Evolutionary conservation across 1,140 invertebrate species (phyloP).

Genomic region (Hylyphantes graminicola): DNA sequence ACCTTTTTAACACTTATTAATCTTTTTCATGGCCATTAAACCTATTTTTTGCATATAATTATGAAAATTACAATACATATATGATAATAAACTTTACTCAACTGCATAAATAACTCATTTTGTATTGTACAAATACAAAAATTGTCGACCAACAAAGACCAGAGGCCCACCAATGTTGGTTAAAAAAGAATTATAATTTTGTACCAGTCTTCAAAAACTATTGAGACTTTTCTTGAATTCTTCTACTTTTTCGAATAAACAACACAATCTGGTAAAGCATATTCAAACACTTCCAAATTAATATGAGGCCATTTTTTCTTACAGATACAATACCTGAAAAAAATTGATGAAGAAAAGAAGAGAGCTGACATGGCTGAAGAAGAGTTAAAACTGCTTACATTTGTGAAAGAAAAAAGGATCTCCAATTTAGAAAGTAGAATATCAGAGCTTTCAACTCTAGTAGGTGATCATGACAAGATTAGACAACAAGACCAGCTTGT

Average conservation of each 20-base stretch:
- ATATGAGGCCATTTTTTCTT: neutral
- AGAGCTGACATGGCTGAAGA: slow-evolving; percentile 66
- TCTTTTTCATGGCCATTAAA: too few relatives aligned
- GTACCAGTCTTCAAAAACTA: too few relatives aligned
- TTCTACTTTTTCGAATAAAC: too few relatives aligned
- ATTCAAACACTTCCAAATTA: too few relatives aligned
- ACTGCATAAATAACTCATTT: neutral
- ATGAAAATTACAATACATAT: neutral
- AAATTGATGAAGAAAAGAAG: slow-evolving; percentile 66
- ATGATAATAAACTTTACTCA: neutral
- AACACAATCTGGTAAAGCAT: too few relatives aligned
- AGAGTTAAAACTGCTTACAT: slow-evolving; percentile 64
- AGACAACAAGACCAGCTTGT: slow-evolving; percentile 79
- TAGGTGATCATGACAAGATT: slow-evolving; percentile 81
- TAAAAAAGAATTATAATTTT: too few relatives aligned
- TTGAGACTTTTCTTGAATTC: too few relatives aligned
- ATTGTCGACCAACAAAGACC: too few relatives aligned
- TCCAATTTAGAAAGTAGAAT: slow-evolving; percentile 80
- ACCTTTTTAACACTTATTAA: too few relatives aligned
- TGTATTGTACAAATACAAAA: too few relatives aligned
- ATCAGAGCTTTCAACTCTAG: slow-evolving; percentile 81
- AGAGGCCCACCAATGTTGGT: too few relatives aligned
- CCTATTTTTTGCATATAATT: neutral
- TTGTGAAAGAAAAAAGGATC: slow-evolving; percentile 79
- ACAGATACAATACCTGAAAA: slow-evolving; percentile 71